Evolutionary conservation across 2,113 vertebrate genomes (phyloP), one percentile per base, ranked within the genome.

Genomic region (Athene noctua): DNA sequence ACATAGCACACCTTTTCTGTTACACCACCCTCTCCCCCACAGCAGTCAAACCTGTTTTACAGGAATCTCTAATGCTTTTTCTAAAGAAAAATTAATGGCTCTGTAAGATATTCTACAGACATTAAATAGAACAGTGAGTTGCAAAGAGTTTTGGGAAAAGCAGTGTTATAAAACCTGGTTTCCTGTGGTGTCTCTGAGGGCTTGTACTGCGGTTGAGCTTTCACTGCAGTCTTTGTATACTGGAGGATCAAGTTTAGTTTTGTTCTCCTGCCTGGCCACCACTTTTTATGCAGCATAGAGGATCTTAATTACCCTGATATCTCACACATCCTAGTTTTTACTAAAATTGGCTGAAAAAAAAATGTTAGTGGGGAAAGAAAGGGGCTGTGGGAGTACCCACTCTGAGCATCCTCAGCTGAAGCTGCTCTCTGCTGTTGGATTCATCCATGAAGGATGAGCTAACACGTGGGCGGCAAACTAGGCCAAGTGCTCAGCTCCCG

Each of bases 271-370:
- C 72, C 29, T 3, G 51, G 51, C 30, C 63, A 5, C 49, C 15
- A 0, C 49, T 70, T 36, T 11, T 20, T 62, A 3, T 0, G 34
- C 38, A 46, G 73, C 29, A 6, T 3, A 27, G 44, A n/a, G 46
- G 32, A 51, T 4, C 13, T 3, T 16, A 19, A 26, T 18, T 49
- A 3, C 59, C 8, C 88, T 11, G 72, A 7, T 15, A 4, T 1
- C 38, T 40, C 86, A 2, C 38, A 9, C 17, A 3, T 1, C 5
- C 7, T 1, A 1, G 2, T 67, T 59, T 57, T 47, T 7, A 4
- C 65, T 34, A 16, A 15, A 77, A 17, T 12, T 5, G 63, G 19
- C 72, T 19, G 89, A 10, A 66, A 38, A 6, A 10, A 15, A 13
- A 11, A 4, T 3, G n/a, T 27, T 11, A 20, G 5, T 6, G 29